These are phyloP conservation scores for Conopomorpha cramerella DNA, from an alignment of 1,140 invertebrate genomes.

Conservation along the genomic window DNA sequence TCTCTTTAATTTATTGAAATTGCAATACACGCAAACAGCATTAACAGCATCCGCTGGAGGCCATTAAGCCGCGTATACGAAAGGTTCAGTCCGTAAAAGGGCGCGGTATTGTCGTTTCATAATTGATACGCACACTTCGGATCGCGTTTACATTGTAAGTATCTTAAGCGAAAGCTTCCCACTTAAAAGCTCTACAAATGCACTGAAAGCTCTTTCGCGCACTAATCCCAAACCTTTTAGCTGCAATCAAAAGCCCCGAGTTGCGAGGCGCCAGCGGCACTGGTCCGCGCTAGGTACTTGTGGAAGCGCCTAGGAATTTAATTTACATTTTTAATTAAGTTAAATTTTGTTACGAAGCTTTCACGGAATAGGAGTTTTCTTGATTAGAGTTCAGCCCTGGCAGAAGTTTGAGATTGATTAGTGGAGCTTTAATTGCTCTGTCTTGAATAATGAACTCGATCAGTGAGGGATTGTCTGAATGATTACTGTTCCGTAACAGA, in stretches of 20 bases:
- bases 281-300: slow-evolving; percentile 48
- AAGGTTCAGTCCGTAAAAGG: background rate
- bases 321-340: slow-evolving; percentile 62
- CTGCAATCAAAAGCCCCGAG: slow-evolving; percentile 60
- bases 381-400: slow-evolving; percentile 57
- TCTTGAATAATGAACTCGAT: slow-evolving; percentile 59
- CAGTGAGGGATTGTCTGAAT: no score
- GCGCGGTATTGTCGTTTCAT: slow-evolving; percentile 8
- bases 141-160: slow-evolving; percentile 58
- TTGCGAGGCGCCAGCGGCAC: slow-evolving; percentile 21
- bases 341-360: slow-evolving; percentile 60
- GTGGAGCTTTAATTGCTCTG: slow-evolving; percentile 59
- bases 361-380: slow-evolving; percentile 59
- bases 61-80: no score
- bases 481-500: no score
- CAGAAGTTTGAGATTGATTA: slow-evolving; percentile 61
- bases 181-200: slow-evolving; percentile 62
- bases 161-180: slow-evolving; percentile 60
- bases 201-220: slow-evolving; percentile 61
- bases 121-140: slow-evolving; percentile 25
- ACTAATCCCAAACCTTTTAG: slow-evolving; percentile 62
- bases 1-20: no score
- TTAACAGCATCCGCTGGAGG: no score
- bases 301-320: slow-evolving; percentile 59
- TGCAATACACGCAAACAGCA: no score